phyloP scores from a whole-genome alignment of 2,113 vertebrate species.

The Macquaria ambigua region DNA sequence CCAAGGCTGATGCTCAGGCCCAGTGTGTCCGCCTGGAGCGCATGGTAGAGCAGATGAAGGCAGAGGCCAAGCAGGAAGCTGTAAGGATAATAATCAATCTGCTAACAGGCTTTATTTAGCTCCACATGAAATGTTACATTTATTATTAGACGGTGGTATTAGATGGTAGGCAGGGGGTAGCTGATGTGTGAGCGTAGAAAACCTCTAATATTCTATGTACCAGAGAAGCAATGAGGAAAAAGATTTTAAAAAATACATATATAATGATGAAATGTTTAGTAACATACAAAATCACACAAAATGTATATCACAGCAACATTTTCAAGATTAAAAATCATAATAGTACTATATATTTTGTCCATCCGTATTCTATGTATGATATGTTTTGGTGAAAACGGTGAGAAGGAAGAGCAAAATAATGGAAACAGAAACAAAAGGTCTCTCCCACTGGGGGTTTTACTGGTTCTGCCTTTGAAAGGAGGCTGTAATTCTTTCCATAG shows the following conservation, averaged over 20 bases:
- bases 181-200: background rate
- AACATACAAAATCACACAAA: background rate
- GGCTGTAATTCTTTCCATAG: conserved; percentile 6
- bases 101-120: background rate
- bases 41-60: conserved; percentile 83
- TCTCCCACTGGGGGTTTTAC: background rate
- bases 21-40: conserved; percentile 84
- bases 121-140: background rate
- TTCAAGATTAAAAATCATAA: background rate
- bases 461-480: conserved; percentile 7
- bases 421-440: background rate
- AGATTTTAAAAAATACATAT: no score
- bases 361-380: background rate
- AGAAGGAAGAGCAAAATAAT: conserved; percentile 5
- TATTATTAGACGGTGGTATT: background rate
- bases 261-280: no score
- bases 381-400: conserved; percentile 1
- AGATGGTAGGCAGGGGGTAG: background rate
- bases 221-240: background rate
- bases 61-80: conserved; percentile 85
- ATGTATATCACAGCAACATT: background rate
- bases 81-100: conserved; percentile 77
- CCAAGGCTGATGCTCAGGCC: conserved; percentile 87
- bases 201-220: background rate
- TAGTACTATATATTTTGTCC: background rate